phyloP scores from a whole-genome alignment of 2,888 invertebrate species.

The Psococerastis gibbosa region DNA sequence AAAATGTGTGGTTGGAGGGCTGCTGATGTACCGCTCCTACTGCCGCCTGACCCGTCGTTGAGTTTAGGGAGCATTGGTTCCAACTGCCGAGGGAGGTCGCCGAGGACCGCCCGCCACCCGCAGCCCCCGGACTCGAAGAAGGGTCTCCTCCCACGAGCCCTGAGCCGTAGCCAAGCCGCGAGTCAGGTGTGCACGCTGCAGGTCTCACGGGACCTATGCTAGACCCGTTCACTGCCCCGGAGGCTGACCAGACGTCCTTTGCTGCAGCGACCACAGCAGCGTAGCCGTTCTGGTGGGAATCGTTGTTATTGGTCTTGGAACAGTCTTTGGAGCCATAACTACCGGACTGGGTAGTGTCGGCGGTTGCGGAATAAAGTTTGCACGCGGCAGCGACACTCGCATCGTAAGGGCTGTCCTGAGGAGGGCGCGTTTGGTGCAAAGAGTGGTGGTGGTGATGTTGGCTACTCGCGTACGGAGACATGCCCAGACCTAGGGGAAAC shows the following conservation, averaged over 20 bases:
- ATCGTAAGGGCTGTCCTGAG: slow-evolving; percentile 82
- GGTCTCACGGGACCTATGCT: slow-evolving; percentile 52
- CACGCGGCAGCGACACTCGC: slow-evolving; percentile 67
- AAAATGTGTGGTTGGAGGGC: slow-evolving; percentile 85
- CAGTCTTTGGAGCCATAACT: slow-evolving; percentile 17
- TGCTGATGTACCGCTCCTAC: slow-evolving; percentile 66
- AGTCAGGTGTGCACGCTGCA: slow-evolving; percentile 78
- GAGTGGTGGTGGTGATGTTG: slow-evolving; percentile 55
- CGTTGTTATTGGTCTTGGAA: slow-evolving; percentile 17
- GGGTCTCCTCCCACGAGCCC: slow-evolving; percentile 60
- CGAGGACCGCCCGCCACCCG: slow-evolving; percentile 31
- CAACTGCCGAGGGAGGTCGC: slow-evolving; percentile 43
- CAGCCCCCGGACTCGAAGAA: slow-evolving; percentile 52
- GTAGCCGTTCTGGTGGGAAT: slow-evolving; percentile 36
- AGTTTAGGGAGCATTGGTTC: slow-evolving; percentile 75
- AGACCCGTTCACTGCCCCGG: slow-evolving; percentile 43
- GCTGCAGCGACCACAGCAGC: slow-evolving; percentile 47
- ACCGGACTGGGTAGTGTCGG: slow-evolving; percentile 32
- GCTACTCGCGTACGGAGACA: slow-evolving; percentile 60
- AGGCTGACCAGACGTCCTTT: slow-evolving; percentile 47
- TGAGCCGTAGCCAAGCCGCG: slow-evolving; percentile 48
- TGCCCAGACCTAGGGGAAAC: slow-evolving; percentile 68
- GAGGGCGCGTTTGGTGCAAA: slow-evolving; percentile 54
- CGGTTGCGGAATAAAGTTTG: slow-evolving; percentile 55
- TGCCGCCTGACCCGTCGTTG: slow-evolving; percentile 50